phyloP scores from a whole-genome alignment of 1,140 invertebrate species.

The Leptoteleia sp. region DNA sequence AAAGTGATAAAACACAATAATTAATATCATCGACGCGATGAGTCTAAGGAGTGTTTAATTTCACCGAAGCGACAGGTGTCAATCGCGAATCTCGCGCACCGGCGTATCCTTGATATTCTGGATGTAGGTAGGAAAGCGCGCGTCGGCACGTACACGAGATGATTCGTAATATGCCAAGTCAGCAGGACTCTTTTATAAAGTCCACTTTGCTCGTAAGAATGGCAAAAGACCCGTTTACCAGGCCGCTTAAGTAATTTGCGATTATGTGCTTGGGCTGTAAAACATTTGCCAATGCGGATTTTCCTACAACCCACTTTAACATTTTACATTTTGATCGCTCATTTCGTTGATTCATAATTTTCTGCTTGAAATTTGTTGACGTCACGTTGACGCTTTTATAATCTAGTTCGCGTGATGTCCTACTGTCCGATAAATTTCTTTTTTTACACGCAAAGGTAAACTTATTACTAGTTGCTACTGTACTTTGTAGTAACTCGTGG shows the following conservation, averaged over 20 bases:
- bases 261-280: constrained; percentile 50
- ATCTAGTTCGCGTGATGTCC: constrained; percentile 51
- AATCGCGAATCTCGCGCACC: constrained; percentile 37
- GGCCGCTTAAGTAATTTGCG: constrained; percentile 41
- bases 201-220: constrained; percentile 27
- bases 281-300: constrained; percentile 29
- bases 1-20: not conserved
- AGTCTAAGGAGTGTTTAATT: constrained; percentile 39
- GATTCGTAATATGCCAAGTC: constrained; percentile 39
- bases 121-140: constrained; percentile 40
- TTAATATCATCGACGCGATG: too few species aligned
- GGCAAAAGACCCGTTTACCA: too few species aligned
- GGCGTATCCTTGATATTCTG: constrained; percentile 49
- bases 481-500: too few species aligned
- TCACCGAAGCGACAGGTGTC: constrained; percentile 59
- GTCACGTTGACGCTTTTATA: constrained; percentile 26
- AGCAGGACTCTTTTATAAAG: constrained; percentile 12
- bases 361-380: constrained; percentile 41
- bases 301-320: constrained; percentile 29
- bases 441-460: too few species aligned
- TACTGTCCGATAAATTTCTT: constrained; percentile 33
- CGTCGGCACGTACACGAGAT: constrained; percentile 1
- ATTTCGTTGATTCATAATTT: constrained; percentile 39
- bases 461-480: too few species aligned
- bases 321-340: constrained; percentile 35